Conservation (phyloP, 2,888 invertebrate species). For the Sipunculus nudus region DNA sequence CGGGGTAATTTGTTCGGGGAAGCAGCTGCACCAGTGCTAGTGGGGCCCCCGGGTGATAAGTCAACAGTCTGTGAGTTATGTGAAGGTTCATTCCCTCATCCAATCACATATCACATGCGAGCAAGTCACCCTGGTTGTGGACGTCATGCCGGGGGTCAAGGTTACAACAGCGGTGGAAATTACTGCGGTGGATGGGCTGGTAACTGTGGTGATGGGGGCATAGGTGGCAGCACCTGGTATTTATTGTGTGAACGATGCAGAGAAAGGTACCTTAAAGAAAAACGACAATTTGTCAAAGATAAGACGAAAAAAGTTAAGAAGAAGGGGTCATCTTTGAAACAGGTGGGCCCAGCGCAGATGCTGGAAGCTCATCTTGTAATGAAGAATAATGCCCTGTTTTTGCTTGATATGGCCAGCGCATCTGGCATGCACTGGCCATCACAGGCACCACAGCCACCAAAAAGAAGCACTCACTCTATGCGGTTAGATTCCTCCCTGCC, state of each 20-base stretch:
- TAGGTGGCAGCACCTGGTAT: constrained; percentile 84
- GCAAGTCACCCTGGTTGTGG: constrained; percentile 91
- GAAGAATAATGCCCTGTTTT: constrained; percentile 92
- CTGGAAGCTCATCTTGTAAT: constrained; percentile 77
- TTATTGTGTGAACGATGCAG: constrained; percentile 91
- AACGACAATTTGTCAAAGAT: constrained; percentile 59
- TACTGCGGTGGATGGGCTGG: constrained; percentile 90
- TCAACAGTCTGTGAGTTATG: constrained; percentile 84
- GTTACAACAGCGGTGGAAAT: constrained; percentile 90
- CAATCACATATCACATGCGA: constrained; percentile 92
- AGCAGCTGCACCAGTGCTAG: constrained; percentile 30
- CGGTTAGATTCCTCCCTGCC: constrained; percentile 53
- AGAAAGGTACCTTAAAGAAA: constrained; percentile 75
- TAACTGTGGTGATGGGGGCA: constrained; percentile 86
- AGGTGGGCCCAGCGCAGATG: constrained; percentile 67
- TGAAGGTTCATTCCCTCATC: constrained; percentile 73
- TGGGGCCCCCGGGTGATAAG: constrained; percentile 49
- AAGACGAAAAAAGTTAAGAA: constrained; percentile 57
- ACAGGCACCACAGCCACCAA: constrained; percentile 30
- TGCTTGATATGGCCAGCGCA: constrained; percentile 87
- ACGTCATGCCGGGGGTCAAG: constrained; percentile 83
- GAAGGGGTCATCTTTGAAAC: constrained; percentile 8
- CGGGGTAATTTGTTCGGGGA: constrained; percentile 55
- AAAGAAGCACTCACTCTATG: constrained; percentile 6
- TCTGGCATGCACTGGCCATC: constrained; percentile 69